phyloP scores from a whole-genome alignment of 2,888 invertebrate genomes.

The Ophion ellenae region DNA sequence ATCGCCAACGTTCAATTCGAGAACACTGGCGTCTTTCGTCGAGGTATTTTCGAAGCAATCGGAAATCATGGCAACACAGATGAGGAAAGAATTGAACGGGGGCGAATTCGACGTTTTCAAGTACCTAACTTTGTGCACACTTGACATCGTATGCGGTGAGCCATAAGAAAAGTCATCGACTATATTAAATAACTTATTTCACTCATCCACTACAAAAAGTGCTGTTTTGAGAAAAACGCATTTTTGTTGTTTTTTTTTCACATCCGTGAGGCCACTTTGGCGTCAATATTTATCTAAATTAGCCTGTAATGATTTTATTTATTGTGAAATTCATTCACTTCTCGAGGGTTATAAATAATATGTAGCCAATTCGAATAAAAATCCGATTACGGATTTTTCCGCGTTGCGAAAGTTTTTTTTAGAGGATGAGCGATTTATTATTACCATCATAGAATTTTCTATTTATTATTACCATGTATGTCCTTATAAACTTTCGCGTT shows the following conservation, averaged over 20 bases:
- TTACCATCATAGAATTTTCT: neutral
- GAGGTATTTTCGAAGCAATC: slow-evolving; percentile 73
- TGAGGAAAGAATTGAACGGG: slow-evolving; percentile 70
- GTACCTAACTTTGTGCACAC: slow-evolving; percentile 72
- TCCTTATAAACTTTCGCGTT: neutral
- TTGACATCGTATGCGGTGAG: slow-evolving; percentile 74
- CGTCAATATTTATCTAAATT: too few species aligned
- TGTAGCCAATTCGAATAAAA: too few species aligned
- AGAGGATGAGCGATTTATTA: neutral
- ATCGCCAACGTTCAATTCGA: slow-evolving; percentile 72
- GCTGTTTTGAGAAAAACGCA: neutral
- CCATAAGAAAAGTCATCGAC: neutral
- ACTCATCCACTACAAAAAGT: too few species aligned
- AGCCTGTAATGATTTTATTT: too few species aligned
- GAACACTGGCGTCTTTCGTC: slow-evolving; percentile 73
- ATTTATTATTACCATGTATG: neutral
- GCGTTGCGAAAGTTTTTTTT: neutral
- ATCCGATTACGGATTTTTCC: neutral
- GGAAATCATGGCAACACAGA: slow-evolving; percentile 68
- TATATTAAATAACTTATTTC: neutral
- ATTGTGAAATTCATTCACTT: neutral
- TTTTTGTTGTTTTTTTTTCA: neutral
- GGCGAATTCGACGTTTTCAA: slow-evolving; percentile 72
- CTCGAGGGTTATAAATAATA: neutral
- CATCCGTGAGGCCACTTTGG: neutral